Evolutionary conservation across 2,888 invertebrate species (phyloP), one percentile per base, ranked within the genome.

Genomic region (Taenaris catops): DNA sequence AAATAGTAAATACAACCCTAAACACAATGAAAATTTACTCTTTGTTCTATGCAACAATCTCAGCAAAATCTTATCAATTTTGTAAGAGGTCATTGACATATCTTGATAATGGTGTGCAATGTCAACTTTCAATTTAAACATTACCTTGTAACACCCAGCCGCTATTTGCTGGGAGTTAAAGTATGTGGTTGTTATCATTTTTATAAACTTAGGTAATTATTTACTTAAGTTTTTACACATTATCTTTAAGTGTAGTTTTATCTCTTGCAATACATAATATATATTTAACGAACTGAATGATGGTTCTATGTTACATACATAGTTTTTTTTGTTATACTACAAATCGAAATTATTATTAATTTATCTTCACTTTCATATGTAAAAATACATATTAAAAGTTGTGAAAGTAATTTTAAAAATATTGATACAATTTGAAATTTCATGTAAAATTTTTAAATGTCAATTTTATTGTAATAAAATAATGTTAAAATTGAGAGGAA

Each of bases 21-120:
- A 5, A 19, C 5, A 4, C 7, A 18, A 26, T 19, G 19, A 19
- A 19, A 7, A 11, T 11, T 9, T 28, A 8, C 19, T n/a, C n/a
- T n/a, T n/a, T n/a, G n/a, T n/a, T n/a, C n/a, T n/a, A n/a, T n/a
- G n/a, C n/a, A n/a, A 34, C 28, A 42, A 42, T 38, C 33, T 28
- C 16, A 29, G 26, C 11, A 19, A 32, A 41, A 48, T 41, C 44
- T 48, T 50, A 48, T 46, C 49, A 41, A 34, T 47, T 42, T 38
- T 38, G 41, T 41, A 49, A 47, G 32, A 46, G 49, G 42, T 49
- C 49, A 49, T 46, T 48, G 51, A 51, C 49, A 47, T 38, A 45
- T 47, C 35, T 40, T 38, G 39, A 44, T 40, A 37, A 36, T 40
- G 25, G 23, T 35, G 11, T 20, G 23, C 27, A 38, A 29, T 34